Evolutionary conservation across 2,797 vertebrate species (phyloP).

Genomic region (Crenichthys baileyi): DNA sequence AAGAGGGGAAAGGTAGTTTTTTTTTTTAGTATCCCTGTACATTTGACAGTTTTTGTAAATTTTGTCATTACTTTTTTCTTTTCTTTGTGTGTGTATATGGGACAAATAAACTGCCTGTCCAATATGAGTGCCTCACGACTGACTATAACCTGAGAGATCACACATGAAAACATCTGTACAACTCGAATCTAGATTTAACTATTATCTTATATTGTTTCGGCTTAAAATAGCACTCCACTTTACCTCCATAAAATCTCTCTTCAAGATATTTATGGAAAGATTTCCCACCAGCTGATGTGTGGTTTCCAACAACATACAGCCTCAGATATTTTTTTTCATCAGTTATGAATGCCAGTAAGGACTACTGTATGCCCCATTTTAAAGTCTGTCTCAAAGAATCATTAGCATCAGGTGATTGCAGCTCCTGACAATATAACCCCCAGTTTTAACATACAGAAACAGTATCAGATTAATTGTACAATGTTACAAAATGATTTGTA

Average conservation of each 20-base stretch:
- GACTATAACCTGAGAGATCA: conserved; percentile 68
- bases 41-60: conserved; percentile 46
- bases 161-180: conserved; percentile 50
- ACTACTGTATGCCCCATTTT: conserved; percentile 20
- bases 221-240: conserved; percentile 21
- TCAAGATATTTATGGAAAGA: conserved; percentile 26
- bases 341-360: conserved; percentile 26
- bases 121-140: conserved; percentile 75
- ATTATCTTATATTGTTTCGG: conserved; percentile 37
- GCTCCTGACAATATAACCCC: not conserved
- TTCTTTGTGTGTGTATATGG: conserved; percentile 60
- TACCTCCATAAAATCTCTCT: conserved; percentile 23
- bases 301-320: conserved; percentile 20
- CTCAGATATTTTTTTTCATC: conserved; percentile 29
- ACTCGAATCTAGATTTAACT: conserved; percentile 22
- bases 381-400: conserved; percentile 47
- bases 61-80: conserved; percentile 40
- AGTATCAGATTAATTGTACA: not conserved
- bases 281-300: conserved; percentile 38
- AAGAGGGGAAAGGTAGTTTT: conserved; percentile 18
- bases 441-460: conserved; percentile 3
- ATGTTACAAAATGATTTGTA: conserved; percentile 10
- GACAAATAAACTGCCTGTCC: conserved; percentile 77
- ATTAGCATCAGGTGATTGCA: conserved; percentile 29
- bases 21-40: not conserved